These are phyloP conservation scores for Mormyrus iriodes DNA, from an alignment of 2,113 vertebrate genomes.

Conservation along the genomic window DNA sequence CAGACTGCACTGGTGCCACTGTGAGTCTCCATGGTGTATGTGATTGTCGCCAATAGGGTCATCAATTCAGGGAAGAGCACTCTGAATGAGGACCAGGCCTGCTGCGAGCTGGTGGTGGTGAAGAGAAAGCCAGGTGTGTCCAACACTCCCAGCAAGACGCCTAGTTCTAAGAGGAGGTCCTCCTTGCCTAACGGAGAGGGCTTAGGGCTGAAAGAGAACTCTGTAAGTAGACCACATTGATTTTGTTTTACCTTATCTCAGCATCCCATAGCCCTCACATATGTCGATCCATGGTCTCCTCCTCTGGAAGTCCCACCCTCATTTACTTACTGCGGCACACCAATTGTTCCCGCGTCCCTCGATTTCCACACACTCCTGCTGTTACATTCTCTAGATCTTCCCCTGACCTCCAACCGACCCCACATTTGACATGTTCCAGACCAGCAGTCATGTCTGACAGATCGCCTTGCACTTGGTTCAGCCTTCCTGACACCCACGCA, in stretches of 20 bases:
- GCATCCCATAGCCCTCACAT: background rate
- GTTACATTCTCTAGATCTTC: background rate
- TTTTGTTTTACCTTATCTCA: background rate
- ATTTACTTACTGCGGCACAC: background rate
- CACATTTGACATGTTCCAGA: background rate
- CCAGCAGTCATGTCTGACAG: slow-evolving; percentile 13
- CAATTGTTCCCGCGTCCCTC: background rate
- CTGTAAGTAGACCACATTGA: slow-evolving; percentile 56
- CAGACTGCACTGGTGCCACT: background rate
- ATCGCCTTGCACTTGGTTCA: slow-evolving; percentile 6
- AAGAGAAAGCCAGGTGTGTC: slow-evolving; percentile 69
- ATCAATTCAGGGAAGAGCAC: slow-evolving; percentile 97
- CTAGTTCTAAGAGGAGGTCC: slow-evolving; percentile 71
- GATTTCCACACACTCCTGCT: background rate
- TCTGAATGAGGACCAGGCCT: slow-evolving; percentile 94
- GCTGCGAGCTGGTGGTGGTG: slow-evolving; percentile 85
- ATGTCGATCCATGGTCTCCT: background rate
- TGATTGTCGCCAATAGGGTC: slow-evolving; percentile 61
- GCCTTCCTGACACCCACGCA: slow-evolving; percentile 9
- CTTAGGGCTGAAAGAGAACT: slow-evolving; percentile 67
- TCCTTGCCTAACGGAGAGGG: slow-evolving; percentile 88
- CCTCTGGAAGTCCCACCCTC: background rate
- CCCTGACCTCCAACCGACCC: background rate
- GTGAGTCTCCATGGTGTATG: background rate
- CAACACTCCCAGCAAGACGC: slow-evolving; percentile 71